Base-by-base conservation (phyloP, 2,113 vertebrate genomes). In the Naja naja region DNA sequence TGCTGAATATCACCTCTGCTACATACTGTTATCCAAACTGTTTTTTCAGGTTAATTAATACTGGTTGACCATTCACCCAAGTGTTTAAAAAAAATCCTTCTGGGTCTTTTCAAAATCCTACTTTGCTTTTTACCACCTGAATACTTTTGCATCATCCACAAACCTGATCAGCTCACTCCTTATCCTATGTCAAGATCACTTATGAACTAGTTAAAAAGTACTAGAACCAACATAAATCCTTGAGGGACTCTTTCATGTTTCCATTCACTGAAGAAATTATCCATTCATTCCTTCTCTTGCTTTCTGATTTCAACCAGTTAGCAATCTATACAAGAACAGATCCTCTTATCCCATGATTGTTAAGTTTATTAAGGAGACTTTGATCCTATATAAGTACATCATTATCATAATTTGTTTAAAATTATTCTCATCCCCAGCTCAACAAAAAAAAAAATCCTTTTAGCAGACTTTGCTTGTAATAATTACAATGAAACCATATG, bases 401-500 rank as follows among this genome's bases (percentile, higher is more conserved):
- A 2, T 94, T 94, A 4, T 56, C 97, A 95, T 90, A 93, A 49
- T 91, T 92, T 45, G 95, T 20, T n/a, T 87, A 81, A 89, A 55
- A 89, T 88, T 45, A 74, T 39, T 93, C 89, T 22, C 95, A 88
- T 94, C 53, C 55, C 91, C 88, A 5, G 95, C 27, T 94, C 92
- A 92, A 90, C 54, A 55, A 69, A 30, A 11, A 64, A 60, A 95
- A 9, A 0, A 95, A 39, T 91, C 34, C 90, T 95, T 97, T 96
- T 88, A 90, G 74, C 39, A 95, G 23, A 3, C 86, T 96, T 95
- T 95, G 93, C 88, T 90, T 93, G 87, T 94, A 96, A 96, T 85
- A 94, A 69, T 54, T 96, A n/a, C 23, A 95, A 94, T 85, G 86
- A 94, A 96, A 94, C 47, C 90, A 91, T 93, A 95, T 60, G 27